Evolutionary conservation across 2,888 invertebrate species (phyloP).

Genomic region (Baronia brevicornis): DNA sequence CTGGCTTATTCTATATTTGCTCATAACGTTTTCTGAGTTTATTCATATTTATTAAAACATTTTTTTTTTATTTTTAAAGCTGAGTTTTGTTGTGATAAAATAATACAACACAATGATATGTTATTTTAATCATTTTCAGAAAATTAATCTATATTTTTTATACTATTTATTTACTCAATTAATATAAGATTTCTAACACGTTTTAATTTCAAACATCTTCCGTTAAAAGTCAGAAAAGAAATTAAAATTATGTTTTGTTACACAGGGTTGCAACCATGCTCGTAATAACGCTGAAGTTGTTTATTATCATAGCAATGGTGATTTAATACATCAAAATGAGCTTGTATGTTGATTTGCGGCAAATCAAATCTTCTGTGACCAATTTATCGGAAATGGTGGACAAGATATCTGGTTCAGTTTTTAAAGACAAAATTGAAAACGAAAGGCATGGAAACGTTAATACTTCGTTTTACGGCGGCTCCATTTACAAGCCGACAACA

Average conservation of each 20-base stretch:
- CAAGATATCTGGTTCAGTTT: constrained; percentile 53
- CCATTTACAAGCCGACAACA: constrained; percentile 58
- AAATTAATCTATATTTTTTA: neutral
- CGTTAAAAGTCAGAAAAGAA: no score
- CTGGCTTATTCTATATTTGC: neutral
- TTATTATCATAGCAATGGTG: constrained; percentile 20
- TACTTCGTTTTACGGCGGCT: constrained; percentile 40
- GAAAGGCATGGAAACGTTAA: constrained; percentile 41
- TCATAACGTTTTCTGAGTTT: no score
- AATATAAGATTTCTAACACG: neutral
- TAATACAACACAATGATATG: no score
- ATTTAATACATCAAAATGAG: constrained; percentile 43
- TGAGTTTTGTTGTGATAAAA: no score
- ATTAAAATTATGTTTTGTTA: no score
- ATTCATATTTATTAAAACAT: no score
- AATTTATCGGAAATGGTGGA: constrained; percentile 70
- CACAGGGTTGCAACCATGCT: no score
- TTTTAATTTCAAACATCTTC: no score
- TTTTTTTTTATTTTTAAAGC: no score
- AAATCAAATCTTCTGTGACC: constrained; percentile 65
- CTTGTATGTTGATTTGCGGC: constrained; percentile 67
- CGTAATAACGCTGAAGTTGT: no score
- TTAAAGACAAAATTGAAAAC: constrained; percentile 38
- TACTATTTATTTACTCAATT: neutral
- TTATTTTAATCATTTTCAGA: neutral